These are phyloP conservation scores for Triplophysa rosa DNA, from an alignment of 2,113 vertebrate species.

Conservation along the genomic window DNA sequence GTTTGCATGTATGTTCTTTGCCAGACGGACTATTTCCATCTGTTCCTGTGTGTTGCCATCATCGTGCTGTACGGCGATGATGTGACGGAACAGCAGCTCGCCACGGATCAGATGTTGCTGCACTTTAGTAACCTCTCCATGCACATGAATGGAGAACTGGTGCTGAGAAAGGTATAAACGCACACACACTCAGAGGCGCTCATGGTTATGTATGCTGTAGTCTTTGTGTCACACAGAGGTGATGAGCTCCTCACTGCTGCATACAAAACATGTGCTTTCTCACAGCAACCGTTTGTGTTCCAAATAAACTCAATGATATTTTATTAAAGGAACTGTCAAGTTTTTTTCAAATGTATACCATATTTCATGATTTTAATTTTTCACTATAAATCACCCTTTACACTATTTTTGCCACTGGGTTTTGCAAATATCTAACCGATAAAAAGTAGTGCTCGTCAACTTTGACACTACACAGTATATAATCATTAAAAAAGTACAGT, in stretches of 20 bases:
- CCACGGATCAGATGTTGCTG: conserved; percentile 95
- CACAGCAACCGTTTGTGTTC: background rate
- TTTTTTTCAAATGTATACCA: too few relatives aligned
- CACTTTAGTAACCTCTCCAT: conserved; percentile 96
- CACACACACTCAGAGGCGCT: conserved; percentile 42
- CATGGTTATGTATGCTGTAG: conserved; percentile 69
- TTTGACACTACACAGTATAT: too few relatives aligned
- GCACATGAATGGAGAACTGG: conserved; percentile 97
- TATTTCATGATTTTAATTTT: too few relatives aligned
- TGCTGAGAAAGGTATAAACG: conserved; percentile 88
- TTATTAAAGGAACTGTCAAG: too few relatives aligned
- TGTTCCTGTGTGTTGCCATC: conserved; percentile 95
- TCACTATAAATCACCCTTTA: too few relatives aligned
- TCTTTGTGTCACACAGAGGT: conserved; percentile 51
- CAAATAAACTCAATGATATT: background rate
- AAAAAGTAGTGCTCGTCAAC: too few relatives aligned
- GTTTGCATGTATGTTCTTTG: background rate
- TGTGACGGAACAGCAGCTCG: conserved; percentile 90
- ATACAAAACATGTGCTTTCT: conserved; percentile 12
- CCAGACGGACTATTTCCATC: conserved; percentile 98
- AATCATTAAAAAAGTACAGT: too few relatives aligned
- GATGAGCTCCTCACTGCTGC: conserved; percentile 37
- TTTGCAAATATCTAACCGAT: too few relatives aligned
- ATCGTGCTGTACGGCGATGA: conserved; percentile 94
- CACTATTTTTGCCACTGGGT: too few relatives aligned